These are phyloP conservation scores for Esox niger DNA, from an alignment of 2,113 vertebrate genomes.

Conservation along the genomic window DNA sequence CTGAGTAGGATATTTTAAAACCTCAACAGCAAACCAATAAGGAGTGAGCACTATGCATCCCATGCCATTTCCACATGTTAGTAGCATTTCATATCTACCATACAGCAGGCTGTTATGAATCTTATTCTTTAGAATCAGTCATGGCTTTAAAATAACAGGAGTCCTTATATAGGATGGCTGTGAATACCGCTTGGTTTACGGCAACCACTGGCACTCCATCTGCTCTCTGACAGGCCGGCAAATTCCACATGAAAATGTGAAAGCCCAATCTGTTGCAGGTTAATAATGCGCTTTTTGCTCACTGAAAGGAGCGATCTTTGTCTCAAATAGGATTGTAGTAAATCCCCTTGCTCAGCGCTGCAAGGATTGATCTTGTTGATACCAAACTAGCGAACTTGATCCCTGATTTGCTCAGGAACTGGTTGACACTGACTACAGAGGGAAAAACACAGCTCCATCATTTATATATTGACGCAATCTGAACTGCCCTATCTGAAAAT, in stretches of 20 bases:
- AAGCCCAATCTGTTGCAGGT: slow-evolving; percentile 35
- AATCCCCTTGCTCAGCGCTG: slow-evolving; percentile 2
- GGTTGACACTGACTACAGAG: neutral
- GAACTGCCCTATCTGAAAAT: neutral
- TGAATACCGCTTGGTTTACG: no score
- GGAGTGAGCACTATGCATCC: no score
- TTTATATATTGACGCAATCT: slow-evolving; percentile 12
- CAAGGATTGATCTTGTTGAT: neutral
- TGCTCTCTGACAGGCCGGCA: slow-evolving; percentile 37
- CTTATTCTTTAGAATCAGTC: no score
- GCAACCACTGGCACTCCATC: no score
- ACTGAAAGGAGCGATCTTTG: slow-evolving; percentile 23
- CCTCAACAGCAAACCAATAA: no score
- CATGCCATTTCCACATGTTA: no score
- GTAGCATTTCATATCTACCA: no score
- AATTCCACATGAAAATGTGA: slow-evolving; percentile 57
- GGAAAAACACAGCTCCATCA: slow-evolving; percentile 14
- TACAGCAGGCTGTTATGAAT: no score
- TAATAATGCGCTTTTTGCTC: slow-evolving; percentile 32
- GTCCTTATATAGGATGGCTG: no score
- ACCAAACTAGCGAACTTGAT: neutral
- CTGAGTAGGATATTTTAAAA: no score
- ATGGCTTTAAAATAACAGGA: no score
- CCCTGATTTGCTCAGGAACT: slow-evolving; percentile 1
- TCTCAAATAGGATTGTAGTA: slow-evolving; percentile 18